phyloP scores from a whole-genome alignment of 1,140 invertebrate species.

The Aphis gossypii region DNA sequence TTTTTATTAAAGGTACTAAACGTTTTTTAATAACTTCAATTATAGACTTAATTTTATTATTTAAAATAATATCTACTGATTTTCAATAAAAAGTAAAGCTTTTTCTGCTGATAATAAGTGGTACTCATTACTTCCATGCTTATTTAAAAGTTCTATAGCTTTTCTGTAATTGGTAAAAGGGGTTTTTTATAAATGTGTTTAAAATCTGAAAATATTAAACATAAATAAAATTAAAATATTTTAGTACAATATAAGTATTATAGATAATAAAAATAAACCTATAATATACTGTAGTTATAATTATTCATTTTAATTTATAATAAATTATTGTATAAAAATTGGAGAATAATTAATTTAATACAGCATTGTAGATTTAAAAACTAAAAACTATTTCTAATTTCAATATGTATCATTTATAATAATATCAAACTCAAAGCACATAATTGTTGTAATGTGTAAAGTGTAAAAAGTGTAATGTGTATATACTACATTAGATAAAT shows the following conservation, averaged over 20 bases:
- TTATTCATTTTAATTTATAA: no score
- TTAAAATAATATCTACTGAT: not conserved
- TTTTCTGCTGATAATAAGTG: conserved; percentile 14
- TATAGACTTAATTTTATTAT: not conserved
- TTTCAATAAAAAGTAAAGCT: not conserved
- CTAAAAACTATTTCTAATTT: no score
- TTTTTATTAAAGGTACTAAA: conserved; percentile 24
- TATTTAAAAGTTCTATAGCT: not conserved
- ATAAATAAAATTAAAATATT: not conserved
- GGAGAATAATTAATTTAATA: no score
- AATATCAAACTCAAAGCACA: no score
- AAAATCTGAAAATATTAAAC: conserved; percentile 25
- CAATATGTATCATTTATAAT: no score
- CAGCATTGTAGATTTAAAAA: no score
- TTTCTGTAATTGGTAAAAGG: conserved; percentile 22
- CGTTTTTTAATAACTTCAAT: conserved; percentile 27
- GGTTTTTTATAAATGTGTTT: conserved; percentile 8
- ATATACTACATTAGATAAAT: no score
- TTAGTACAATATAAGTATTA: not conserved
- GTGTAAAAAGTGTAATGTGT: no score
- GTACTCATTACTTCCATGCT: not conserved
- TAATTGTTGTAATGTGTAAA: no score
- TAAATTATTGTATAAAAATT: no score
- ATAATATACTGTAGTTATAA: no score
- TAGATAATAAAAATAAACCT: no score